Evolutionary conservation across 2,888 invertebrate genomes (phyloP), one percentile per base, ranked within the genome.

Genomic region (Drymonia ruficornis): DNA sequence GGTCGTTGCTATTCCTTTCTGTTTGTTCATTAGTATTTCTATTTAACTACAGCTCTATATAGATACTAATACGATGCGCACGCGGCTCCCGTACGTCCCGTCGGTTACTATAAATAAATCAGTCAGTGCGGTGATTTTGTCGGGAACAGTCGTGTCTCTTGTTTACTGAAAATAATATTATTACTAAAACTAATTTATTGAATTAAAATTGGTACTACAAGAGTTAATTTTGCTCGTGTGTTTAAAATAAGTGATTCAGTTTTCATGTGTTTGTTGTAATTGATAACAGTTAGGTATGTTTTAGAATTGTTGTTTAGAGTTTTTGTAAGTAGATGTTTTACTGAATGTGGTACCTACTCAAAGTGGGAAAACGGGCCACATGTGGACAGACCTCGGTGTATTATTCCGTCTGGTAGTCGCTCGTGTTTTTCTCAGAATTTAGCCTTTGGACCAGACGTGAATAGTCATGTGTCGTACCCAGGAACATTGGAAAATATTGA

Each of bases 31-130:
- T 28, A 3, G 7, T 28, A 28, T 28, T 28, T 31, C 2, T 7
- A 31, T 11, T 31, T 31, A 2, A 11, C 31, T 3, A 31, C 31
- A 67, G 57, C 65, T 64, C 70, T 61, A 58, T 59, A 64, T 59
- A 61, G 56, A 62, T 65, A 60, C 53, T 53, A n/a, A 52, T 70
- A 70, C 66, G 63, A 54, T 70, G 67, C 66, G 66, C 53, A 58
- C 67, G 59, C 55, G 11, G 59, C 53, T 55, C 50, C 67, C 59
- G 47, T 38, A 42, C 56, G 28, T 45, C 45, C 45, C 28, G 45
- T 45, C 15, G 36, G n/a, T 23, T 15, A 44, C 43, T 44, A 44
- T 44, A 19, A 44, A 19, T 44, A 18, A 44, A 13, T 44, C 40
- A 40, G 40, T 40, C 40, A 16, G 56, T 49, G 58, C 55, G 60